Conservation (phyloP, 2,797 vertebrate genomes). For the Tenualosa thibaudeaui region DNA sequence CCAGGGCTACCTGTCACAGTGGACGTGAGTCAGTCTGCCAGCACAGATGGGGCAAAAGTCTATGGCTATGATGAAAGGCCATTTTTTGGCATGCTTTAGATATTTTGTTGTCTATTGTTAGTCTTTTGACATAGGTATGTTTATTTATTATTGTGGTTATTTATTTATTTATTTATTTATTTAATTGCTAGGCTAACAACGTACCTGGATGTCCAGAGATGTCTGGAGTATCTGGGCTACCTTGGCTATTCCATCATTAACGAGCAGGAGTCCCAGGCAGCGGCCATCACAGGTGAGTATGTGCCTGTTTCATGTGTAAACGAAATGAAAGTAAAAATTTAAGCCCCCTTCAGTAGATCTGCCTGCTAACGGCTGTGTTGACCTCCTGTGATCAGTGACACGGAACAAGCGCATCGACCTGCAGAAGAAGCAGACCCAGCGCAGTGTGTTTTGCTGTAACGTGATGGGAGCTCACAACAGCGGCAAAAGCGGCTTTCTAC, state of each 20-base stretch:
- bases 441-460: conserved; percentile 95
- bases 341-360: not conserved
- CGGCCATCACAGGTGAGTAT: conserved; percentile 87
- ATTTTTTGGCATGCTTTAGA: not conserved
- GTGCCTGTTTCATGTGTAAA: not conserved
- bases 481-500: conserved; percentile 92
- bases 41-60: not conserved
- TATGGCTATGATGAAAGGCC: not conserved
- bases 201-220: conserved; percentile 94
- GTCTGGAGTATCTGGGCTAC: conserved; percentile 95
- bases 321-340: not conserved
- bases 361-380: not conserved
- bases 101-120: not conserved
- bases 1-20: conserved; percentile 97
- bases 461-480: conserved; percentile 85
- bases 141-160: not conserved
- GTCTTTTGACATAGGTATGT: not conserved
- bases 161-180: conserved; percentile 26
- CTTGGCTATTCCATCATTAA: conserved; percentile 95
- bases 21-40: conserved; percentile 85
- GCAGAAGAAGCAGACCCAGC: conserved; percentile 97
- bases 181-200: conserved; percentile 84
- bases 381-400: conserved; percentile 76
- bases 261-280: conserved; percentile 95
- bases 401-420: conserved; percentile 96